Conservation (phyloP, 2,113 vertebrate species). For the Willisornis vidua region DNA sequence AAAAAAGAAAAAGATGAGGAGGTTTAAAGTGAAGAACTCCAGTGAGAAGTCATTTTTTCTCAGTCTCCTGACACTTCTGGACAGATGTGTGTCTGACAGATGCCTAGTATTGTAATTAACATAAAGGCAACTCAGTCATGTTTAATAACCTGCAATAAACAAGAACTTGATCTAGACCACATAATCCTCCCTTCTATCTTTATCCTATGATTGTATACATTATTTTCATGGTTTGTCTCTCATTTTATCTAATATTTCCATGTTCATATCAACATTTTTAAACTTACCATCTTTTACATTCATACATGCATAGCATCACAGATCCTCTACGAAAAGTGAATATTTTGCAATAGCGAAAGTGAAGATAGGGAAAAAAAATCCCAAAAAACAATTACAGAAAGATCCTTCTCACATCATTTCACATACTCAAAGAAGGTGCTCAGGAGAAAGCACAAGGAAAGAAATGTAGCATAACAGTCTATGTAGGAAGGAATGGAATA, state of each 20-base stretch:
- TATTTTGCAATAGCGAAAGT: background rate
- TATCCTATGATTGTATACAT: background rate
- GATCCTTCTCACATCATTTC: background rate
- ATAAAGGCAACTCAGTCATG: background rate
- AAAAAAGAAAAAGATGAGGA: background rate
- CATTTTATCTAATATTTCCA: background rate
- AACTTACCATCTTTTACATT: background rate
- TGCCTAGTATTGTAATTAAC: background rate
- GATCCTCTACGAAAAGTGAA: background rate
- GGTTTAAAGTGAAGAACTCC: background rate
- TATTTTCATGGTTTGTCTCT: background rate
- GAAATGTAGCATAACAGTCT: conserved; percentile 2
- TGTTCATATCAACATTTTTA: background rate
- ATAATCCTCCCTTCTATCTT: background rate
- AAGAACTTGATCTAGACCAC: background rate
- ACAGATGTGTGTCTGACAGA: conserved; percentile 3
- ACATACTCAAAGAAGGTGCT: background rate
- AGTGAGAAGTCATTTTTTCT: background rate
- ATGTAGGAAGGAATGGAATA: background rate
- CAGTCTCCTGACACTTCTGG: background rate
- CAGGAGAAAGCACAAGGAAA: background rate
- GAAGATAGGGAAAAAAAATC: background rate
- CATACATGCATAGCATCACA: background rate
- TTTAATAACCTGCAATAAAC: background rate
- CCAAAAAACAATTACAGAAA: background rate